These are phyloP conservation scores for Calidris pygmaea DNA, from an alignment of 2,113 vertebrate species.

Conservation along the genomic window DNA sequence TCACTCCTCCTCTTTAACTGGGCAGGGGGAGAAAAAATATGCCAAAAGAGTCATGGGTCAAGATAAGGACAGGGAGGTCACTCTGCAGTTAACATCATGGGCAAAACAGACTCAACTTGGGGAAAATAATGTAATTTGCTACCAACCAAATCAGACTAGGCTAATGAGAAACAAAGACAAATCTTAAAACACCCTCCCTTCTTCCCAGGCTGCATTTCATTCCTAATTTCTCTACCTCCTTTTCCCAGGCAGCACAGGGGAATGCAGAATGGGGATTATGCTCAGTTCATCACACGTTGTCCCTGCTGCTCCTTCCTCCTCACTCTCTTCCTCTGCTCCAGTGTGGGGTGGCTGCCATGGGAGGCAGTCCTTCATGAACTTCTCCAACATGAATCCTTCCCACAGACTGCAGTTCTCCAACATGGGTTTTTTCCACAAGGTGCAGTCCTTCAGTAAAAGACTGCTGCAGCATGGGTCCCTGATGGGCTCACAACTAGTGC, in stretches of 20 bases:
- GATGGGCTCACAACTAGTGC: not conserved
- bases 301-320: not conserved
- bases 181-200: not conserved
- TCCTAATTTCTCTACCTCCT: not conserved
- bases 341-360: rapidly evolving
- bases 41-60: not conserved
- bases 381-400: not conserved
- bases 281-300: not conserved
- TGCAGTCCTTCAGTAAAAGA: not conserved
- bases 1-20: not conserved
- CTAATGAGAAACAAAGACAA: not conserved
- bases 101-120: not conserved
- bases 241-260: rapidly evolving
- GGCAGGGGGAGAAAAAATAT: not conserved
- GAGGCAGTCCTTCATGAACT: not conserved
- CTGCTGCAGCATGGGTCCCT: not conserved
- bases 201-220: not conserved
- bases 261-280: rapidly evolving
- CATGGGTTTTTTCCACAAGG: no score
- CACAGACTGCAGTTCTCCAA: not conserved
- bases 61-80: not conserved
- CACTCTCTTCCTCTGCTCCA: not conserved
- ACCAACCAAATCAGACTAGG: not conserved
- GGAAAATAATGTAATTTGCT: not conserved
- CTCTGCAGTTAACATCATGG: not conserved